Base-by-base conservation (phyloP, 1,140 invertebrate species). In the Archivesica marissinica region DNA sequence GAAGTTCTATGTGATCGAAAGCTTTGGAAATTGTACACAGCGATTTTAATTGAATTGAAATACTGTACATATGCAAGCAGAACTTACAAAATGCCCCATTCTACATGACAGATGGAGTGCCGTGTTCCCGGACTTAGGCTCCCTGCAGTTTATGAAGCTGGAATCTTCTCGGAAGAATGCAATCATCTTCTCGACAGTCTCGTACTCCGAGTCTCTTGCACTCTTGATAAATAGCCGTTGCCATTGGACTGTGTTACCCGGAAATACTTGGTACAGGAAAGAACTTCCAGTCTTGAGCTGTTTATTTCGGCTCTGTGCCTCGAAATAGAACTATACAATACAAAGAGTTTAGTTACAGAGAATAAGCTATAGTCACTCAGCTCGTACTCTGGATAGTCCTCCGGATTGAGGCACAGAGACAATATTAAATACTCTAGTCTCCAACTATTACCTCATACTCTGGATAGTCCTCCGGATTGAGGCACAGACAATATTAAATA, bases 251-350 rank as follows among this genome's bases (percentile, higher is more conserved):
- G 89, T 90, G 83, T 89, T 92, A 13, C 91, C 91, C 20, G 93
- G 93, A 83, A 94, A 94, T 13, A 94, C 92, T 85, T 93, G 93
- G 72, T 94, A 94, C 64, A 94, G 84, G 86, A 94, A 93, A 80
- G 78, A 70, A 6, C 89, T 89, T n/a, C 91, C 92, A 23, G 89
- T 84, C 56, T 91, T 90, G 50, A 94, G 70, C 38, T 89, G 88
- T 81, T 93, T 93, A 88, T 94, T 94, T 56, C 92, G 79, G 54
- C 92, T 92, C 15, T 88, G 88, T 6, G 89, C 88, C 81, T 94
- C 93, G 76, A 93, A 86, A 85, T 87, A 94, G 30, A 93, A 90
- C 91, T 92, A 86, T 68, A n/a, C n/a, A n/a, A n/a, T n/a, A n/a
- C n/a, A n/a, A n/a, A n/a, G n/a, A n/a, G n/a, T n/a, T 13, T 23